Base-by-base conservation (phyloP, 2,888 invertebrate genomes). In the Gonocerus acuteangulatus region DNA sequence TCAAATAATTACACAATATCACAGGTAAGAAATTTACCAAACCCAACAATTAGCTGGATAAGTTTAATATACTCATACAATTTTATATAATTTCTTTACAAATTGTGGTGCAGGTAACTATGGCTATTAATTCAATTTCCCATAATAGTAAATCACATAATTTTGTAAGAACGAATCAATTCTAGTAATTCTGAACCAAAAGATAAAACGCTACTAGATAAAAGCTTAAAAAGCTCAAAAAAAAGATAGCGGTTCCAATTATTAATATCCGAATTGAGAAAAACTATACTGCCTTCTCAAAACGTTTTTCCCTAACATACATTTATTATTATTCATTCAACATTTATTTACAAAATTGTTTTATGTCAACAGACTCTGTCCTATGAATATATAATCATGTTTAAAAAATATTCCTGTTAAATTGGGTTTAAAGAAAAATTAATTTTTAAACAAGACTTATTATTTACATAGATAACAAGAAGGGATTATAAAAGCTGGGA, bases 1-100 rank as follows among this genome's bases (percentile, higher is more conserved):
- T 34, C 54, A 63, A 63, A 58, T 61, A 56, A 61, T 64, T 49
- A 62, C 60, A 62, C 62, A 64, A 64, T 64, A 64, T 64, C 64
- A 64, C 64, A 64, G 64, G 64, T 64, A 48, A 47, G 16, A 51
- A 51, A 54, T 54, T 54, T 54, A 54, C 54, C 54, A 42, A 54
- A 44, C 34, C 56, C 56, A 21, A 57, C 21, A 57, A 57, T 47
- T 57, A 36, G 39, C 21, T 47, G 27, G 27, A 27, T 27, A 27
- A 6, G 9, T 27, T 27, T 21, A 48, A 48, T 48, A 48, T 21
- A 21, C 15, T 54, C 39, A 3, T 22, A 56, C 56, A 32, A 51
- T 36, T 49, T 51, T 51, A 27, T 18, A 34, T 18, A 11, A 11
- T 39, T 52, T 39, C 21, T 52, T 39, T 21, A 21, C 18, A 36